phyloP scores from a whole-genome alignment of 1,140 invertebrate genomes.

The Eupristina koningsbergeri region DNA sequence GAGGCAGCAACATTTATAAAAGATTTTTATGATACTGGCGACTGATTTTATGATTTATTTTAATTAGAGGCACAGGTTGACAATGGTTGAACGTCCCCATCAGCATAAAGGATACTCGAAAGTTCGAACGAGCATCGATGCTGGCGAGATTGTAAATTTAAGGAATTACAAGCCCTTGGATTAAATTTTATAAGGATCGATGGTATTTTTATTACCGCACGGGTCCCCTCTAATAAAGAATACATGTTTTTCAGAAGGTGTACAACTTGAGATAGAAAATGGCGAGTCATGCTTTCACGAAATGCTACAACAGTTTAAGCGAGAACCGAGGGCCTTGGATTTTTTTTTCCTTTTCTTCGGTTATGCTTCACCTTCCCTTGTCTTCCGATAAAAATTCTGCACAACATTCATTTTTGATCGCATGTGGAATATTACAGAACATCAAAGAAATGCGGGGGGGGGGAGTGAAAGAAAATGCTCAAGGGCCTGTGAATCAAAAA shows the following conservation, averaged over 20 bases:
- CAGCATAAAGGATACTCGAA: too few species aligned
- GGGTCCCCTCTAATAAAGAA: conserved; percentile 52
- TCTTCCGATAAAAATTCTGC: conserved; percentile 29
- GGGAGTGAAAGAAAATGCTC: not conserved
- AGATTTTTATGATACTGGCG: not conserved
- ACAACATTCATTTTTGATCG: conserved; percentile 21
- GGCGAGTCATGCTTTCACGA: conserved; percentile 36
- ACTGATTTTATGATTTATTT: not conserved
- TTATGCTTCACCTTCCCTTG: not conserved
- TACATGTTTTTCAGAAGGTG: conserved; percentile 32
- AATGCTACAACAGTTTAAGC: not conserved
- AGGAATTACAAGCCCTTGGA: not conserved
- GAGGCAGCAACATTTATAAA: not conserved
- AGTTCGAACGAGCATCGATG: not conserved
- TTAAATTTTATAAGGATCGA: conserved; percentile 6
- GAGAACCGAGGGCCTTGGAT: not conserved
- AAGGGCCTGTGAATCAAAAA: not conserved
- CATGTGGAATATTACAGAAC: conserved; percentile 23
- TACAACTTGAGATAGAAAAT: conserved; percentile 27
- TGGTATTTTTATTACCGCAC: conserved; percentile 41
- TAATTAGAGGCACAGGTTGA: not conserved
- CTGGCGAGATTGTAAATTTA: not conserved
- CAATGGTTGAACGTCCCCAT: not conserved
- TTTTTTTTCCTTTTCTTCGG: conserved; percentile 1
- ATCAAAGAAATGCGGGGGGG: not conserved